A percentile compares a stretch with the other conserved stretches of the same genome.
Conservation (phyloP, 2,797 vertebrate genomes). For the Ctenopoma multispine region DNA sequence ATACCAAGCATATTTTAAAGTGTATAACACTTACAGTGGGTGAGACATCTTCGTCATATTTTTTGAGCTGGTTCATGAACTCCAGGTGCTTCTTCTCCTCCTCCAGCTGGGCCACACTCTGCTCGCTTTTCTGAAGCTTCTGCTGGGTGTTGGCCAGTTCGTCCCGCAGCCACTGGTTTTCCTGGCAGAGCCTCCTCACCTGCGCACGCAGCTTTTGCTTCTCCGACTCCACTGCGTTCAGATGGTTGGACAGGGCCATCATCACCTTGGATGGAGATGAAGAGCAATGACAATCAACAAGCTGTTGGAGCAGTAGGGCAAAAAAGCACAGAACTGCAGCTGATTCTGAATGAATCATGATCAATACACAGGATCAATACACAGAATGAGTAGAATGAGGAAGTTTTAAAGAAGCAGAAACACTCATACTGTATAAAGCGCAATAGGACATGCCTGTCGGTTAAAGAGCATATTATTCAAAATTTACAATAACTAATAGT, state of each 20-base stretch:
- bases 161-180: constrained; percentile 98
- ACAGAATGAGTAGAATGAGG: constrained; percentile 74
- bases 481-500: neutral
- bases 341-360: constrained; percentile 63
- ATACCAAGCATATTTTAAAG: neutral
- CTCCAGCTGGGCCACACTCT: constrained; percentile 97
- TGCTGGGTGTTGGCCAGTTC: constrained; percentile 98
- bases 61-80: constrained; percentile 98
- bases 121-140: constrained; percentile 97
- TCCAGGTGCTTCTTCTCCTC: constrained; percentile 99
- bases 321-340: neutral
- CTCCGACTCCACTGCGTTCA: constrained; percentile 97
- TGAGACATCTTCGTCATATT: constrained; percentile 95
- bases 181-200: constrained; percentile 96
- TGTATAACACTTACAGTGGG: constrained; percentile 84
- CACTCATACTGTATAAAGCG: neutral
- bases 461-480: neutral
- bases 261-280: constrained; percentile 87
- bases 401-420: constrained; percentile 42
- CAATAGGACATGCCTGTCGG: neutral
- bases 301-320: neutral
- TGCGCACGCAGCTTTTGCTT: constrained; percentile 98
- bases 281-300: constrained; percentile 16
- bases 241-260: constrained; percentile 97
- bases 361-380: constrained; percentile 54